Evolutionary conservation across 2,113 vertebrate genomes (phyloP).

Genomic region (Protobothrops flavoviridis): DNA sequence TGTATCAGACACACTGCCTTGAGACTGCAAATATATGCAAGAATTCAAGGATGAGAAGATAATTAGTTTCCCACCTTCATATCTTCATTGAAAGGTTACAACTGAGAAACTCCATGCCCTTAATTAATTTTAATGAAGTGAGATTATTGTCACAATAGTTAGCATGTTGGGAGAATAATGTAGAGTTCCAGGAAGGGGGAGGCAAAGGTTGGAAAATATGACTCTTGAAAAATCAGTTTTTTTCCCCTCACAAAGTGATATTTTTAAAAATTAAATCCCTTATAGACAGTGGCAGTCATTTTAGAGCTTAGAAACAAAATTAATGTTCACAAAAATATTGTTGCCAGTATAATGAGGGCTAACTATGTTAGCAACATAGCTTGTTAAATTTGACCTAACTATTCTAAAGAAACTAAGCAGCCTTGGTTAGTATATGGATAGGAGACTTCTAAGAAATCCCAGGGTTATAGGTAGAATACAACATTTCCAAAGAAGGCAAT

Average conservation of each 20-base stretch:
- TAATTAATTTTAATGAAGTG: constrained; percentile 16
- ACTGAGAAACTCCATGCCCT: constrained; percentile 26
- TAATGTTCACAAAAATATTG: neutral
- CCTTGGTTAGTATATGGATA: neutral
- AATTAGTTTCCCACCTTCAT: constrained; percentile 2
- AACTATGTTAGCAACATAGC: neutral
- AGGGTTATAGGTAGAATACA: neutral
- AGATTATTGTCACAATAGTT: neutral
- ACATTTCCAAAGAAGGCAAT: neutral
- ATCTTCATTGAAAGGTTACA: constrained; percentile 17
- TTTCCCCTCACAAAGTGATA: neutral
- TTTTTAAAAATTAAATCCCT: neutral
- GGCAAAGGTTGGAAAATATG: neutral
- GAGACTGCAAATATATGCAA: constrained; percentile 47
- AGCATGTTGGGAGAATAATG: neutral
- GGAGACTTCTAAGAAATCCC: neutral
- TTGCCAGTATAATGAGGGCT: neutral
- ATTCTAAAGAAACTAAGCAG: neutral
- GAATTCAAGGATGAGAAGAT: constrained; percentile 22
- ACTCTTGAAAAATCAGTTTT: neutral
- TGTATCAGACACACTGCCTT: constrained; percentile 28
- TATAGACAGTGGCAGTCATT: neutral
- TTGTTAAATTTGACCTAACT: neutral
- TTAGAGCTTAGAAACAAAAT: neutral
- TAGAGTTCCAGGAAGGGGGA: neutral